phyloP scores from a whole-genome alignment of 1,140 invertebrate genomes.

The Bombus vancouverensis region DNA sequence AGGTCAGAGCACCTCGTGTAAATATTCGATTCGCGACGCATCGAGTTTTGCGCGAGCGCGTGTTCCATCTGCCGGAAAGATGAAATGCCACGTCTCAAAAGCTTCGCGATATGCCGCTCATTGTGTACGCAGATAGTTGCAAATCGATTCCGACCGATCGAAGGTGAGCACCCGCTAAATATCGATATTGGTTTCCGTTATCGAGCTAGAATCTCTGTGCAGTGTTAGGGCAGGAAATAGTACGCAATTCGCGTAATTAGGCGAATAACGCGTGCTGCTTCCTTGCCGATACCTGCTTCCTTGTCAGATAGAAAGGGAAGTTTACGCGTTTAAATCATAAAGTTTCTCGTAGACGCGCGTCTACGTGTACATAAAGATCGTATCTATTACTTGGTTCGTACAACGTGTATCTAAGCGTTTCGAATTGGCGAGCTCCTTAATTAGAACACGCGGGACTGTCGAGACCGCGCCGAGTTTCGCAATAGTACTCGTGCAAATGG shows the following conservation, averaged over 20 bases:
- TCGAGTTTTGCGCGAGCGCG: accelerated
- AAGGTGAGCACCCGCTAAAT: not conserved
- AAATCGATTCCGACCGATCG: not conserved
- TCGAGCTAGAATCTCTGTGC: not conserved
- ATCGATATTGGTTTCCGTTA: not conserved
- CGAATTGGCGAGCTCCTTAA: not conserved
- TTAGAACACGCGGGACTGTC: not conserved
- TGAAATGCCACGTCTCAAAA: not conserved
- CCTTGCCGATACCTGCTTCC: too few species aligned
- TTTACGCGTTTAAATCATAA: not conserved
- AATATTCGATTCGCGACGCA: not conserved
- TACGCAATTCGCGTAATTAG: not conserved
- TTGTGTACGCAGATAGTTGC: not conserved
- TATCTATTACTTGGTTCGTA: too few species aligned
- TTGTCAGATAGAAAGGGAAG: not conserved
- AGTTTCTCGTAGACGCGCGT: too few species aligned
- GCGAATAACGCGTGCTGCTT: not conserved
- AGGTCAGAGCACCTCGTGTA: not conserved
- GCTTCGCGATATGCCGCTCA: accelerated
- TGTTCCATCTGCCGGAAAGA: not conserved
- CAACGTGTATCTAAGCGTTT: too few species aligned
- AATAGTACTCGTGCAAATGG: not conserved
- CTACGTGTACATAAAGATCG: too few species aligned
- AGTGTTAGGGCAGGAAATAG: not conserved
- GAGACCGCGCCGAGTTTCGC: too few species aligned